Conservation (phyloP, 2,888 invertebrate genomes). For the Pachymerium ferrugineum region DNA sequence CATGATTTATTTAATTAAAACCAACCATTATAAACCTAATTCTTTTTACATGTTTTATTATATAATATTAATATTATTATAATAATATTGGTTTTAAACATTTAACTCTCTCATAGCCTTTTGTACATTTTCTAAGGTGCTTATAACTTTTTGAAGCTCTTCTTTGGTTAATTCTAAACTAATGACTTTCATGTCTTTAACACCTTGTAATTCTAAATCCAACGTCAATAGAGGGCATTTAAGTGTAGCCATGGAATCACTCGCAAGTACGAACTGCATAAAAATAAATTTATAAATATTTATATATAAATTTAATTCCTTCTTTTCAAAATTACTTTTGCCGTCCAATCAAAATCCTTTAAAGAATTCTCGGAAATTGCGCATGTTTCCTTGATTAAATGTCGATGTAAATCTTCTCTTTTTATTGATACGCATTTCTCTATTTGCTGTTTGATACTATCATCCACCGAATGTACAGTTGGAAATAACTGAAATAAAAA, state of each 20-base stretch:
- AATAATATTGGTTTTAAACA: neutral
- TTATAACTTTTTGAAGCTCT: slow-evolving; percentile 42
- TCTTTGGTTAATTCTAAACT: slow-evolving; percentile 43
- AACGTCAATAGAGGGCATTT: slow-evolving; percentile 42
- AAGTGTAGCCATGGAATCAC: slow-evolving; percentile 44
- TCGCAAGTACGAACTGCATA: slow-evolving; percentile 41
- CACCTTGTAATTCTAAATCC: slow-evolving; percentile 41
- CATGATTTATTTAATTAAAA: too few relatives aligned
- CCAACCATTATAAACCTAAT: too few relatives aligned
- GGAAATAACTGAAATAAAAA: neutral
- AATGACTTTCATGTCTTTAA: slow-evolving; percentile 39
- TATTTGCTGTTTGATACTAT: slow-evolving; percentile 40
- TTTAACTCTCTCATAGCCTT: slow-evolving; percentile 37
- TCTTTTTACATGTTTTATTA: too few relatives aligned
- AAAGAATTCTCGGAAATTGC: slow-evolving; percentile 42
- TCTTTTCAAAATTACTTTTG: slow-evolving; percentile 41
- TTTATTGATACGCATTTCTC: slow-evolving; percentile 41
- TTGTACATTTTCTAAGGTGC: slow-evolving; percentile 43
- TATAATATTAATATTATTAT: neutral
- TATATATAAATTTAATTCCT: neutral
- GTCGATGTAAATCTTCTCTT: slow-evolving; percentile 40
- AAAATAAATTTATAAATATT: neutral
- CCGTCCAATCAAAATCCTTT: slow-evolving; percentile 46
- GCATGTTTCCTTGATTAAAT: slow-evolving; percentile 41
- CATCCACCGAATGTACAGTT: slow-evolving; percentile 30